Evolutionary conservation across 2,797 vertebrate genomes (phyloP).

Genomic region (Tragopan temminckii): DNA sequence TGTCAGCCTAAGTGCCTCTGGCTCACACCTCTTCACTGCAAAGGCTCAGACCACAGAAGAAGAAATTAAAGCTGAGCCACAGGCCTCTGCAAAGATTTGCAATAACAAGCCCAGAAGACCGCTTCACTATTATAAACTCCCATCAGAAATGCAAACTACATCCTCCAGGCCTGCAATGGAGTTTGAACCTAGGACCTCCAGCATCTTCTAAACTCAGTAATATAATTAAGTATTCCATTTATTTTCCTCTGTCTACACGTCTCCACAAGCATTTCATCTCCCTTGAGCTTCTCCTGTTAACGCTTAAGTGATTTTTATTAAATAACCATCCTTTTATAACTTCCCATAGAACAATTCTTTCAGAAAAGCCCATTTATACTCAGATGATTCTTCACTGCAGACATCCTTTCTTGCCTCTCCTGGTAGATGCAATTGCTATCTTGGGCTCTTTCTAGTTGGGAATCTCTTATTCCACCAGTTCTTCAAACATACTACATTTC

Average conservation of each 20-base stretch:
- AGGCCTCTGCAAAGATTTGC: neutral
- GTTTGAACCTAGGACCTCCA: neutral
- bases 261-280: neutral
- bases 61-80: constrained; percentile 23
- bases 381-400: neutral
- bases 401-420: neutral
- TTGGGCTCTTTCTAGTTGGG: neutral
- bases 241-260: neutral
- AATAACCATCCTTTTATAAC: neutral
- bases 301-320: neutral
- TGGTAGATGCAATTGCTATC: neutral
- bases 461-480: neutral
- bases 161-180: neutral
- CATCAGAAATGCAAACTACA: constrained; percentile 6
- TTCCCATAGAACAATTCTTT: neutral
- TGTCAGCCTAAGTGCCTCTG: constrained; percentile 22
- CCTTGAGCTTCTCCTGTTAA: neutral
- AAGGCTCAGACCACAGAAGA: constrained; percentile 22
- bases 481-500: neutral
- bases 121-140: neutral
- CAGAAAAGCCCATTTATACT: neutral
- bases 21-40: neutral
- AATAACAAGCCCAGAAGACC: constrained; percentile 22
- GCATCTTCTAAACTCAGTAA: neutral
- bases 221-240: neutral